Conservation (phyloP, 2,797 vertebrate species). For the Lutjanus argentimaculatus region DNA sequence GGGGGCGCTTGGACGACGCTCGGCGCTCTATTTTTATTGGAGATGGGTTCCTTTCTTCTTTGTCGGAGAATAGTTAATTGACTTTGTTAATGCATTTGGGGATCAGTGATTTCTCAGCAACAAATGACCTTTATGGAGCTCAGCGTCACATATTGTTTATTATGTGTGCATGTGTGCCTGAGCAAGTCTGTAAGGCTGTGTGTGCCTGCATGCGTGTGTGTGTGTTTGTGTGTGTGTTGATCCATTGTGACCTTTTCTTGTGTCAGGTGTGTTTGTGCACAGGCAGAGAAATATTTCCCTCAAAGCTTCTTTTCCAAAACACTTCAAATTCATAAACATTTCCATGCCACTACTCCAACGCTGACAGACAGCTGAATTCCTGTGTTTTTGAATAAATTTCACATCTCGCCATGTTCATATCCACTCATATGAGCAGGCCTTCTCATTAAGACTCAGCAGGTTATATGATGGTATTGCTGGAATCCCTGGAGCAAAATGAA, state of each 20-base stretch:
- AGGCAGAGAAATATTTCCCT: slow-evolving; percentile 74
- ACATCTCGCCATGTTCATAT: slow-evolving; percentile 81
- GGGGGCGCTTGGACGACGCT: slow-evolving; percentile 75
- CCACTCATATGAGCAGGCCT: slow-evolving; percentile 84
- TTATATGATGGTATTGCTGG: slow-evolving; percentile 87
- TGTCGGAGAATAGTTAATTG: slow-evolving; percentile 82
- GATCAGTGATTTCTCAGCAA: slow-evolving; percentile 85
- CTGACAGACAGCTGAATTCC: slow-evolving; percentile 82
- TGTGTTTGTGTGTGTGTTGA: slow-evolving; percentile 61
- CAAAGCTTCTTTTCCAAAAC: slow-evolving; percentile 78
- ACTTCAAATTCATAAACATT: slow-evolving; percentile 82
- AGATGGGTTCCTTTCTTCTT: slow-evolving; percentile 81
- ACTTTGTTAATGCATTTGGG: slow-evolving; percentile 86
- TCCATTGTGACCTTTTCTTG: slow-evolving; percentile 80
- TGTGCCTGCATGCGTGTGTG: slow-evolving; percentile 25
- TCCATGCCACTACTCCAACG: slow-evolving; percentile 50
- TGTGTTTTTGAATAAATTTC: slow-evolving; percentile 82
- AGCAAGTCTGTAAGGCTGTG: slow-evolving; percentile 19
- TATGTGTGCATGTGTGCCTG: slow-evolving; percentile 36
- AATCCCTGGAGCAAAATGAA: slow-evolving; percentile 90
- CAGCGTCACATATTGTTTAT: slow-evolving; percentile 77
- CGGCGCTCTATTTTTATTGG: slow-evolving; percentile 77
- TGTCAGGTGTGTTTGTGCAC: slow-evolving; percentile 79
- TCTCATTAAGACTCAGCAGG: slow-evolving; percentile 88
- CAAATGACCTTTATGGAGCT: slow-evolving; percentile 86